Evolutionary conservation across 2,888 invertebrate species (phyloP).

Genomic region (Cataglyphis altisquamis): DNA sequence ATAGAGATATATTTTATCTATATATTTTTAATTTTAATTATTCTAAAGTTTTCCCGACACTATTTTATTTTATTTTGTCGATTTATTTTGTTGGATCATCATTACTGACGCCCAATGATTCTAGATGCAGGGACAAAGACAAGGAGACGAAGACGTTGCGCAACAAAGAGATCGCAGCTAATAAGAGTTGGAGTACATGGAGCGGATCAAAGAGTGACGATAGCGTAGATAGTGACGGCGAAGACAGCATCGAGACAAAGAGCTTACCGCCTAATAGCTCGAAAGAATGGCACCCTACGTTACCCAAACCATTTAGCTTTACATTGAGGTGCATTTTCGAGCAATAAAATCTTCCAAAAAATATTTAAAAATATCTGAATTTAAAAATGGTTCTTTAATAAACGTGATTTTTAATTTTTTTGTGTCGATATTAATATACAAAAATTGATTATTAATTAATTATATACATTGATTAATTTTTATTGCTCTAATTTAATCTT

Average conservation of each 20-base stretch:
- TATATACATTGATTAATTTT: not conserved
- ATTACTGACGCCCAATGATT: not conserved
- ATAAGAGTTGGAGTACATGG: conserved; percentile 80
- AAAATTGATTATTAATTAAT: not conserved
- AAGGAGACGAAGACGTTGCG: conserved; percentile 79
- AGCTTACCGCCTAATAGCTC: conserved; percentile 82
- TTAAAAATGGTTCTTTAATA: not conserved
- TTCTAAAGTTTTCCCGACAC: not conserved
- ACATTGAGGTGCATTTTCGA: conserved; percentile 88
- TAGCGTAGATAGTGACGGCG: conserved; percentile 80
- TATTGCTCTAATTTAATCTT: not conserved
- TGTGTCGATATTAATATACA: not conserved
- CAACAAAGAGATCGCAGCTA: conserved; percentile 79
- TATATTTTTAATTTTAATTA: not conserved
- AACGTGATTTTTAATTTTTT: not conserved
- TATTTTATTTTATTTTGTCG: not conserved
- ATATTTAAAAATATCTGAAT: not conserved
- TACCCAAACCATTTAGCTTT: conserved; percentile 91
- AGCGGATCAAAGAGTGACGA: conserved; percentile 79
- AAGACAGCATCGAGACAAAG: conserved; percentile 83
- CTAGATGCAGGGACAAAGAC: conserved; percentile 76
- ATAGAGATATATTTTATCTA: not conserved
- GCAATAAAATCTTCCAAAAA: not conserved
- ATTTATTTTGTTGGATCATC: not conserved
- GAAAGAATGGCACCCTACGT: conserved; percentile 86